Conservation (phyloP, 2,888 invertebrate species). For the Stegana nigrithorax region DNA sequence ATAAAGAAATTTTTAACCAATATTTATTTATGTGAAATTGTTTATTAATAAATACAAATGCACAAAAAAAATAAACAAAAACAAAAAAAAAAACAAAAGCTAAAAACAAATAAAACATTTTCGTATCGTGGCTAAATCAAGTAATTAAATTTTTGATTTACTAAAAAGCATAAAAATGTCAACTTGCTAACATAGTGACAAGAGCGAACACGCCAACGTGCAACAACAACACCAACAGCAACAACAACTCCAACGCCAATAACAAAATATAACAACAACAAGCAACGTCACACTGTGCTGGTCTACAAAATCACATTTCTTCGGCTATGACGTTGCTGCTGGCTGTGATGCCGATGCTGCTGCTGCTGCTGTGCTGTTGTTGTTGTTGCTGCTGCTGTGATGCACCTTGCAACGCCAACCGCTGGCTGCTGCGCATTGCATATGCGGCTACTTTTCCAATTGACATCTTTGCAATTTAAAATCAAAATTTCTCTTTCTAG, state of each 20-base stretch:
- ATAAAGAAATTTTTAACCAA: too few relatives aligned
- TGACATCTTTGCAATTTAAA: constrained; percentile 37
- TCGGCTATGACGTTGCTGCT: too few relatives aligned
- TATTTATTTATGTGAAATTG: constrained; percentile 50
- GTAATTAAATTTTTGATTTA: constrained; percentile 64
- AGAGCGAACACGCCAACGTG: too few relatives aligned
- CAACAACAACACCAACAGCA: background rate
- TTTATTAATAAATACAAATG: constrained; percentile 29
- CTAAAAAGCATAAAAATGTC: constrained; percentile 58
- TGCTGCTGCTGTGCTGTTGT: constrained; percentile 19
- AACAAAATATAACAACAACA: too few relatives aligned
- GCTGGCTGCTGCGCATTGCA: too few relatives aligned
- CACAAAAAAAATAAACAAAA: constrained; percentile 13
- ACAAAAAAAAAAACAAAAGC: constrained; percentile 2
- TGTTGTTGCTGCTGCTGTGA: too few relatives aligned
- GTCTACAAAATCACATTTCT: too few relatives aligned
- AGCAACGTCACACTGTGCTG: constrained; percentile 27
- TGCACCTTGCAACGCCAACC: too few relatives aligned
- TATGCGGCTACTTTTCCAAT: constrained; percentile 39
- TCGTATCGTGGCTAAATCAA: constrained; percentile 54
- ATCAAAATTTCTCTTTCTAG: constrained; percentile 55
- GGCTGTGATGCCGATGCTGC: too few relatives aligned
- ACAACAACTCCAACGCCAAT: background rate
- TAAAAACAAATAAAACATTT: constrained; percentile 34
- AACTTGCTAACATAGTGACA: constrained; percentile 35